Evolutionary conservation across 2,797 vertebrate genomes (phyloP).

Genomic region (Eospalax fontanierii): DNA sequence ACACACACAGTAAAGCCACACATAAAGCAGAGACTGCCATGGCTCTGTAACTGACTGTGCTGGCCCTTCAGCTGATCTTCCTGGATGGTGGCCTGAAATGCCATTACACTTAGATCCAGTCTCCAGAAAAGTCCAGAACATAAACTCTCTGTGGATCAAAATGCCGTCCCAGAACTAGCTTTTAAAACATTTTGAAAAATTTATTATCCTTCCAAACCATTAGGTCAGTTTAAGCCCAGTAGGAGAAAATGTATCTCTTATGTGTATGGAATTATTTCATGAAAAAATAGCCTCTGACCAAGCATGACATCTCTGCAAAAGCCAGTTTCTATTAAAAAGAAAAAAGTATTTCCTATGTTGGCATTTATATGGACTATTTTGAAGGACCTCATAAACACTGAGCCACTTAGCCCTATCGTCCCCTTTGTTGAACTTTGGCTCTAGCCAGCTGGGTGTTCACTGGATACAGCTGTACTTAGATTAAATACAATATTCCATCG

Average conservation of each 20-base stretch:
- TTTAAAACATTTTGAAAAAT: slow-evolving; percentile 80
- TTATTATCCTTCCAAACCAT: slow-evolving; percentile 54
- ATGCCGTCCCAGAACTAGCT: slow-evolving; percentile 40
- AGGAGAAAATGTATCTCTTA: not conserved
- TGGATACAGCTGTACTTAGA: not conserved
- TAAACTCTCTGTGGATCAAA: slow-evolving; percentile 65
- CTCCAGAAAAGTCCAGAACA: slow-evolving; percentile 61
- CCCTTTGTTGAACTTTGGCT: not conserved
- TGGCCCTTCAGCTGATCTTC: not conserved
- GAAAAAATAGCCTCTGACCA: slow-evolving; percentile 24
- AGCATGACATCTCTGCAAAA: not conserved
- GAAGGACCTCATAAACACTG: not conserved
- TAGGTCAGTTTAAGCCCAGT: slow-evolving; percentile 49
- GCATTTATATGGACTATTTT: not conserved
- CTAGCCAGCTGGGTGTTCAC: not conserved
- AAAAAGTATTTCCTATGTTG: not conserved
- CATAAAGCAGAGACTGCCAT: not conserved
- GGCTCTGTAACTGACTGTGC: not conserved
- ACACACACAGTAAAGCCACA: not conserved
- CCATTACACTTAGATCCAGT: slow-evolving; percentile 44
- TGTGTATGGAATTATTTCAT: slow-evolving; percentile 13
- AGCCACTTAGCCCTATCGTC: not conserved
- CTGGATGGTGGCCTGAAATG: slow-evolving; percentile 12
- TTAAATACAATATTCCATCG: not conserved
- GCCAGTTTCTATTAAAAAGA: not conserved